Conservation (phyloP, 2,113 vertebrate genomes). For the Cavia porcellus region DNA sequence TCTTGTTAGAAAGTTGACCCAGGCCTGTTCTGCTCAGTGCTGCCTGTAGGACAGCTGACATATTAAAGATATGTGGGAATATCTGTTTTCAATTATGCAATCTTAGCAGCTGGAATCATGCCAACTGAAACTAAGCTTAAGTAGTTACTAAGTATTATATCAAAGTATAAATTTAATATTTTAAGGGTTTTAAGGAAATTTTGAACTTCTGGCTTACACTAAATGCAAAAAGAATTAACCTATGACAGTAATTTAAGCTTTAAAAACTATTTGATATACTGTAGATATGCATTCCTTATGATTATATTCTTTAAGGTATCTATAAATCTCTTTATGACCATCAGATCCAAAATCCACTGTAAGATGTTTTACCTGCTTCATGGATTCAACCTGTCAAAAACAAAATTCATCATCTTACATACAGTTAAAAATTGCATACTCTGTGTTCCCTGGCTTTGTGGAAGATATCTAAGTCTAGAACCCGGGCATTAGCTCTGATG, state of each 20-base stretch:
- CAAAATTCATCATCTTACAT: neutral
- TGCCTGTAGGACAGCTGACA: neutral
- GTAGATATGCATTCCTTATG: neutral
- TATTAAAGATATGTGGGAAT: neutral
- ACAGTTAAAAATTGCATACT: neutral
- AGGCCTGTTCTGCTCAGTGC: neutral
- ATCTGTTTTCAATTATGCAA: conserved; percentile 46
- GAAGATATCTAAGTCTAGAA: neutral
- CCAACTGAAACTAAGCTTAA: conserved; percentile 49
- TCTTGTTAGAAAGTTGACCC: neutral
- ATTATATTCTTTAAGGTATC: neutral
- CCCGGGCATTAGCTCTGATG: neutral
- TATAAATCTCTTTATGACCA: neutral
- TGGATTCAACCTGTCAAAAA: neutral
- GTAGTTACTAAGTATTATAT: neutral
- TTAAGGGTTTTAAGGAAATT: conserved; percentile 16
- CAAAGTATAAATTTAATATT: conserved; percentile 46
- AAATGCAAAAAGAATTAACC: neutral
- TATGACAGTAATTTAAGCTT: conserved; percentile 36
- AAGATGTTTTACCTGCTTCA: neutral
- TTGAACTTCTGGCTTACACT: neutral
- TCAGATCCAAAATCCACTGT: neutral
- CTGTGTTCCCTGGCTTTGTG: neutral
- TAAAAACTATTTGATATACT: neutral
- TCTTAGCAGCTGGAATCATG: conserved; percentile 27